Evolutionary conservation across 2,888 invertebrate species (phyloP).

Genomic region (Ophioninae sp.): DNA sequence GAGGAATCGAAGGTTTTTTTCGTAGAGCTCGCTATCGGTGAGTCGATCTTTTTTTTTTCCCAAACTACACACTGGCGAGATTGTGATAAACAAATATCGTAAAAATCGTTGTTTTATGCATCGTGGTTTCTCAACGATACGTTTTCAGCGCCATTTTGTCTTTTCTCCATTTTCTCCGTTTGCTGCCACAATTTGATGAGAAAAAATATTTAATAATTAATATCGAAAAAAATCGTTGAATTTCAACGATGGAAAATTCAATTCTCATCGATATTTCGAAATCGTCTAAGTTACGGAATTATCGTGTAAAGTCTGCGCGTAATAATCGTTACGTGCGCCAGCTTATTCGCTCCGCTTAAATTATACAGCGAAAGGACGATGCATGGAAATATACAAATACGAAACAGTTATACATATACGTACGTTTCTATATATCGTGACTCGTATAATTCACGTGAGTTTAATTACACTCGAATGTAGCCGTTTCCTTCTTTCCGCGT

Average conservation of each 20-base stretch:
- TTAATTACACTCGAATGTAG: constrained; percentile 59
- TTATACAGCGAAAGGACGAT: not conserved
- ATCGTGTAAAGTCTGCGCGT: constrained; percentile 16
- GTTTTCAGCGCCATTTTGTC: too few species aligned
- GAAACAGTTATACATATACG: not conserved
- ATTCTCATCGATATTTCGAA: constrained; percentile 2
- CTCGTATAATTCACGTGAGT: constrained; percentile 47
- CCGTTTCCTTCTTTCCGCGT: constrained; percentile 62
- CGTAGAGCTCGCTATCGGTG: too few species aligned
- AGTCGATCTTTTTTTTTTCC: too few species aligned
- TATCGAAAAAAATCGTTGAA: not conserved
- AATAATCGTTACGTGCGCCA: constrained; percentile 32
- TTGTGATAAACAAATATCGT: too few species aligned
- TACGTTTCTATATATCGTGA: constrained; percentile 21
- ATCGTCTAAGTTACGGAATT: constrained; percentile 6
- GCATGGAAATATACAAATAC: not conserved
- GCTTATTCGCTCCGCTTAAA: not conserved
- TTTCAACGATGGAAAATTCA: not conserved
- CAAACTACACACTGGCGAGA: too few species aligned
- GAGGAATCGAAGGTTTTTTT: too few species aligned
- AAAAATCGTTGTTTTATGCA: too few species aligned
- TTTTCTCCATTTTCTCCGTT: too few species aligned
- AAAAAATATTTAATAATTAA: not conserved
- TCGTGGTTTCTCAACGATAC: too few species aligned
- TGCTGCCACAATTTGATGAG: too few species aligned